Conservation (phyloP, 1,140 invertebrate genomes). For the Drosophila repletoides region DNA sequence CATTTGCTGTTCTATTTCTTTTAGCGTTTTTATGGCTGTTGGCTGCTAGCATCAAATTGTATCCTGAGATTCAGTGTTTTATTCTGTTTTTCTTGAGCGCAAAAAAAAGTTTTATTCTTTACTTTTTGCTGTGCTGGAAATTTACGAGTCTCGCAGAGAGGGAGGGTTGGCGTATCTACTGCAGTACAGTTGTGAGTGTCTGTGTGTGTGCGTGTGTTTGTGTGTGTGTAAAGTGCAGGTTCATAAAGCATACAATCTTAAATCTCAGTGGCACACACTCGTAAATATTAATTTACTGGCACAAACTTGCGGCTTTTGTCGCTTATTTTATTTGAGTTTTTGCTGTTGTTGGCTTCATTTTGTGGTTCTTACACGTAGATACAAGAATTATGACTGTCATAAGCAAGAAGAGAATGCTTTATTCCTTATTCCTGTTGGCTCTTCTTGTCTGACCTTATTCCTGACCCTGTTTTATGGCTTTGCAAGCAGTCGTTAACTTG, state of each 20-base stretch:
- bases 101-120: constrained; percentile 70
- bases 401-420: constrained; percentile 15
- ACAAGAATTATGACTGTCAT: constrained; percentile 42
- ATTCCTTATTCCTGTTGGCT: constrained; percentile 18
- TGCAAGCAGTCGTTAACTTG: neutral
- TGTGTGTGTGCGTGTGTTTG: neutral
- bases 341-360: constrained; percentile 15
- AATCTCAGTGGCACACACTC: constrained; percentile 35
- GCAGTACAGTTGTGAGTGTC: neutral
- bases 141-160: constrained; percentile 43
- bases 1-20: constrained; percentile 44
- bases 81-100: constrained; percentile 40
- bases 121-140: constrained; percentile 63
- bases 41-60: constrained; percentile 54
- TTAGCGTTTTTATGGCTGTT: constrained; percentile 55
- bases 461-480: neutral
- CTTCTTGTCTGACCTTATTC: neutral
- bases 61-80: constrained; percentile 42
- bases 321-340: constrained; percentile 48
- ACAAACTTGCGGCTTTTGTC: constrained; percentile 44
- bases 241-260: constrained; percentile 61
- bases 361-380: constrained; percentile 8
- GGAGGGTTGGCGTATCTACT: constrained; percentile 12
- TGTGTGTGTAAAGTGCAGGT: constrained; percentile 25
- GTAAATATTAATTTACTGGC: constrained; percentile 76